Evolutionary conservation across 2,797 vertebrate genomes (phyloP).

Genomic region (Sebastes minor): DNA sequence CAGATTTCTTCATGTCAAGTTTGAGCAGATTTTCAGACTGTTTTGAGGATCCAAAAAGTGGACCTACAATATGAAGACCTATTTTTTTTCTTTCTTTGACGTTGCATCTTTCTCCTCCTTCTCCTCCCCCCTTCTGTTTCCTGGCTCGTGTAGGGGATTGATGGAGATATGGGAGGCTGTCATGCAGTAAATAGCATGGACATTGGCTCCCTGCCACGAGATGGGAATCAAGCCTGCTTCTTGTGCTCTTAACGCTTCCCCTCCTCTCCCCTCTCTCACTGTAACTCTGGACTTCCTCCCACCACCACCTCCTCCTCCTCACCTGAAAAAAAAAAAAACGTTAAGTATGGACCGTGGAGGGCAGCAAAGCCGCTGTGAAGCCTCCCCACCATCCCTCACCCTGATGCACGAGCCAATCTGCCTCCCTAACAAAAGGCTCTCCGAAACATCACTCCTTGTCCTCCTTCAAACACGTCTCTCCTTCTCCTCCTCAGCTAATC

Average conservation of each 20-base stretch:
- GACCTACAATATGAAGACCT: background rate
- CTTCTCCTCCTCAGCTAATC: constrained; percentile 7
- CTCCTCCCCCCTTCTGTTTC: background rate
- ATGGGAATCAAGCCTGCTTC: constrained; percentile 58
- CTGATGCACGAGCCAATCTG: constrained; percentile 34
- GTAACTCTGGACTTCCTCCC: background rate
- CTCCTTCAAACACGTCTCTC: background rate
- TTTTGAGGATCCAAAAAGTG: background rate
- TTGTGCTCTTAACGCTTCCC: constrained; percentile 16
- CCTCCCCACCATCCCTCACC: constrained; percentile 21
- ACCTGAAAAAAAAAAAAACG: constrained; percentile 12
- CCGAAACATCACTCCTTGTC: constrained; percentile 30
- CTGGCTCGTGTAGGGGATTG: constrained; percentile 49
- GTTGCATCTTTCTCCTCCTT: background rate
- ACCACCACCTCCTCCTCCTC: constrained; percentile 1
- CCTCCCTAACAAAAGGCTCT: constrained; percentile 24
- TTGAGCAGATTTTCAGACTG: background rate
- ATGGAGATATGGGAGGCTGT: constrained; percentile 71
- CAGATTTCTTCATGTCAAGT: background rate
- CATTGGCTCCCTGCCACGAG: constrained; percentile 55
- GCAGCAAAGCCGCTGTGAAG: background rate
- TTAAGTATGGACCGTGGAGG: background rate
- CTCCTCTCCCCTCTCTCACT: background rate
- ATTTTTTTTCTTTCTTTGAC: background rate
- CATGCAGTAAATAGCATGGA: constrained; percentile 76